Base-by-base conservation (phyloP, 2,888 invertebrate genomes). In the Phoenoteleia sp. region DNA sequence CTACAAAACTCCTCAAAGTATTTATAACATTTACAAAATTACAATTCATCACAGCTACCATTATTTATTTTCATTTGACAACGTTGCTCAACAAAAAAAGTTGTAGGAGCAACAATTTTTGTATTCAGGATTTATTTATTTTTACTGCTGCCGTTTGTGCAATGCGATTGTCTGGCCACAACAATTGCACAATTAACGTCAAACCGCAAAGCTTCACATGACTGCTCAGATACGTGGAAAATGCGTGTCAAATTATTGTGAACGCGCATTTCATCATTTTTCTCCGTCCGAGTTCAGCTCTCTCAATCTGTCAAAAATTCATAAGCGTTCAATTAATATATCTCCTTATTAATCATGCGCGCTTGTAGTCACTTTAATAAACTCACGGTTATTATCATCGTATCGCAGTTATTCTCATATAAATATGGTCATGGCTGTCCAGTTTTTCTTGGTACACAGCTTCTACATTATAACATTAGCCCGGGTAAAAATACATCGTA, bases 351-450 rank as follows among this genome's bases (percentile, higher is more conserved):
- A 79, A 79, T 79, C 69, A 77, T 29, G 45, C 62, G 13, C 69
- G 69, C 49, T 29, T 23, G 64, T 56, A 64, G 66, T 66, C 56
- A 76, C 64, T 76, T 76, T 27, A 76, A 76, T 56, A 56, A 76
- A 71, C 71, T 58, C 76, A 69, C 64, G 64, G 72, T 58, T 80
- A 80, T 80, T 80, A 80, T 80, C 80, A 71, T 71, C 71, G 71
- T 77, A 77, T 71, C 79, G 71, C 56, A 45, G 52, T 64, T 45
- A 66, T 66, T 81, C 81, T 67, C 67, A 60, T 74, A 74, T 74
- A 74, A 81, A 81, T 81, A 81, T 81, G 81, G 74, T 81, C 81
- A 81, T 21, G 81, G 81, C 74, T 74, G 81, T 81, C 81, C 81
- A 81, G 81, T 81, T 81, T 81, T 81, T 74, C 81, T 60, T 23